A percentile compares a stretch with the other conserved stretches of the same genome.
Evolutionary conservation across 1,140 invertebrate species (phyloP).

Genomic region (Penaeus chinensis): DNA sequence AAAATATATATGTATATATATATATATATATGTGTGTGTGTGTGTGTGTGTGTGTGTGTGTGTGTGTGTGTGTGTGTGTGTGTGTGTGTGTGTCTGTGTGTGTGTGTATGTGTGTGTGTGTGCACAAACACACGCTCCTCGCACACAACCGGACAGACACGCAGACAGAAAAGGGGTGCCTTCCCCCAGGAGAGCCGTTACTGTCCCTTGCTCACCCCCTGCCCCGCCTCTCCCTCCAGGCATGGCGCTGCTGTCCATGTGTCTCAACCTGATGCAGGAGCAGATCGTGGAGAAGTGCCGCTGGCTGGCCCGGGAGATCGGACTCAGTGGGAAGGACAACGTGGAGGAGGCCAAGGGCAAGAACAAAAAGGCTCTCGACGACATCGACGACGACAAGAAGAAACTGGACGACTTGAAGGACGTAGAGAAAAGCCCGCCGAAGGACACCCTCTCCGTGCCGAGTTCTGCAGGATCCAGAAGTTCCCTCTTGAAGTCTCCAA

Average conservation of each 20-base stretch:
- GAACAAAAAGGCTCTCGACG: not conserved
- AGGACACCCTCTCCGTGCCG: conserved; percentile 26
- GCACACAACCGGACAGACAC: no score
- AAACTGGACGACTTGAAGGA: not conserved
- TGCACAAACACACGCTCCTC: no score
- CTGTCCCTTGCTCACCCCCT: not conserved
- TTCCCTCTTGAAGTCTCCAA: conserved; percentile 5
- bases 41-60: no score
- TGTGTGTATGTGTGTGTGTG: no score
- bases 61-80: no score
- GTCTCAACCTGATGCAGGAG: conserved; percentile 73
- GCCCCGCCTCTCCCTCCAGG: conserved; percentile 66
- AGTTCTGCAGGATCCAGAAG: not conserved
- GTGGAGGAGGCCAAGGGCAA: conserved; percentile 18
- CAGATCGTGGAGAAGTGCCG: conserved; percentile 69
- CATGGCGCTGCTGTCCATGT: conserved; percentile 75
- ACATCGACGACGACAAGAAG: not conserved
- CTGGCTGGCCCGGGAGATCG: conserved; percentile 70
- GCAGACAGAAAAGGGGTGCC: no score
- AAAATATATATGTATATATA: no score
- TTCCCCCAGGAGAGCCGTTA: no score
- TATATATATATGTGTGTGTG: no score
- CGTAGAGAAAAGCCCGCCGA: not conserved
- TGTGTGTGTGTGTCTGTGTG: no score
- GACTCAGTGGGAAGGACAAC: conserved; percentile 66